Evolutionary conservation across 2,797 vertebrate species (phyloP).

Genomic region (Acanthurus leucopareius): DNA sequence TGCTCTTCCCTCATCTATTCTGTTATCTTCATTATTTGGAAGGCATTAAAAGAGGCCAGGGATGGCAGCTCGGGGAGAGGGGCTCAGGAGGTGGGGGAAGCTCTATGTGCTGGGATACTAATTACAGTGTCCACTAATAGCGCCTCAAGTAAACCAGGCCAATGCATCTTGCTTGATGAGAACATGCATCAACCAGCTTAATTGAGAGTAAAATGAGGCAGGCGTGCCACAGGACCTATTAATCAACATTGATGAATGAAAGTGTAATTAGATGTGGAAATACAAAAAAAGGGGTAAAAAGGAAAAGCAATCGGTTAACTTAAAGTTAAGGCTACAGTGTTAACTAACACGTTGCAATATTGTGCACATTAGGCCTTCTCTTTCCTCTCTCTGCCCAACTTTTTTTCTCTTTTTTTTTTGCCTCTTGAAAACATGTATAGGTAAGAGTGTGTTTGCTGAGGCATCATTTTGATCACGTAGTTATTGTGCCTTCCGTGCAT

Average conservation of each 20-base stretch:
- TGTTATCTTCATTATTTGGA: constrained; percentile 85
- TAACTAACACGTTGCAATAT: constrained; percentile 73
- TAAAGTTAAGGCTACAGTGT: constrained; percentile 79
- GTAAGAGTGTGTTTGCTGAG: constrained; percentile 71
- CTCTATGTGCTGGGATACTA: constrained; percentile 85
- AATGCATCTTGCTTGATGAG: constrained; percentile 88
- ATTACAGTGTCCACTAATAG: constrained; percentile 89
- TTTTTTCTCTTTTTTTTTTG: constrained; percentile 37
- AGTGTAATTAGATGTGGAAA: constrained; percentile 89
- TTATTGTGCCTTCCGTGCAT: constrained; percentile 66
- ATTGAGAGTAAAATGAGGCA: constrained; percentile 89
- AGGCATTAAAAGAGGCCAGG: constrained; percentile 84
- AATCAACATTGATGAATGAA: constrained; percentile 88
- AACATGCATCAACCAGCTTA: constrained; percentile 88
- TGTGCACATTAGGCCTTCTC: constrained; percentile 65
- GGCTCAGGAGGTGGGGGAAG: constrained; percentile 83
- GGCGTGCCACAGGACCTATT: constrained; percentile 87
- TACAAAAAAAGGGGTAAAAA: constrained; percentile 67
- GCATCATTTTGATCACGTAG: constrained; percentile 74
- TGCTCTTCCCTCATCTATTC: constrained; percentile 81
- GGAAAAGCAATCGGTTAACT: constrained; percentile 81
- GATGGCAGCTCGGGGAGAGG: constrained; percentile 80
- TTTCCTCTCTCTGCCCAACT: constrained; percentile 36
- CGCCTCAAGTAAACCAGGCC: constrained; percentile 87
- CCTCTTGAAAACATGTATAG: constrained; percentile 36